Conservation (phyloP, 2,888 invertebrate genomes). For the Leptinotarsa peninsularis region DNA sequence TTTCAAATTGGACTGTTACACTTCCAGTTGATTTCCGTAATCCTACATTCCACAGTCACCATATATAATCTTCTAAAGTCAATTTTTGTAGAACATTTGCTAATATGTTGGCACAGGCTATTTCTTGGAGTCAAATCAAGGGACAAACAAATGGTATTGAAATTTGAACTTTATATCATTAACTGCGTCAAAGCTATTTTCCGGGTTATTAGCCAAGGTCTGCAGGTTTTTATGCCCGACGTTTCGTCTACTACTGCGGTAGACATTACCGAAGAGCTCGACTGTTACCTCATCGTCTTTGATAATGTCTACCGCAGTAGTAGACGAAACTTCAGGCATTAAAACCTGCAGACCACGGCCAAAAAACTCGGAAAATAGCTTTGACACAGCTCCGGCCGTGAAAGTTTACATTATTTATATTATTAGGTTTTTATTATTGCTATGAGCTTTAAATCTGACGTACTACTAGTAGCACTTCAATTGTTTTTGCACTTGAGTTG, state of each 20-base stretch:
- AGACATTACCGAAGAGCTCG: too few relatives aligned
- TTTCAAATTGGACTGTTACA: not conserved
- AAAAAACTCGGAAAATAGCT: too few relatives aligned
- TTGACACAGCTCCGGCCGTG: too few relatives aligned
- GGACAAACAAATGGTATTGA: not conserved
- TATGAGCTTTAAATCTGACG: slow-evolving; percentile 24
- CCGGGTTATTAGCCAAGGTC: too few relatives aligned
- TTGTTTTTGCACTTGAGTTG: slow-evolving; percentile 35
- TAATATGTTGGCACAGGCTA: not conserved
- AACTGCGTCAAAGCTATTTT: not conserved
- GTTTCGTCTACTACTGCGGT: too few relatives aligned
- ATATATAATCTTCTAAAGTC: too few relatives aligned
- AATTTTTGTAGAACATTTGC: not conserved
- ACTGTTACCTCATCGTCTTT: too few relatives aligned
- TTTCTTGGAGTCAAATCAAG: not conserved
- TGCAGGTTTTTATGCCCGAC: too few relatives aligned
- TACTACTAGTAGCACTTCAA: slow-evolving; percentile 29
- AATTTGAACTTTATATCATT: not conserved
- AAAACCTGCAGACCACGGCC: too few relatives aligned
- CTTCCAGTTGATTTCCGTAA: not conserved
- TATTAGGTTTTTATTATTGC: slow-evolving; percentile 15
- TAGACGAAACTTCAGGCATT: too few relatives aligned
- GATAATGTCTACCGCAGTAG: too few relatives aligned
- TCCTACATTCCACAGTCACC: not conserved
- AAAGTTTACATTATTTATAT: not conserved